Evolutionary conservation across 2,113 vertebrate genomes (phyloP), one percentile per base, ranked within the genome.

Genomic region (Channa maculata): DNA sequence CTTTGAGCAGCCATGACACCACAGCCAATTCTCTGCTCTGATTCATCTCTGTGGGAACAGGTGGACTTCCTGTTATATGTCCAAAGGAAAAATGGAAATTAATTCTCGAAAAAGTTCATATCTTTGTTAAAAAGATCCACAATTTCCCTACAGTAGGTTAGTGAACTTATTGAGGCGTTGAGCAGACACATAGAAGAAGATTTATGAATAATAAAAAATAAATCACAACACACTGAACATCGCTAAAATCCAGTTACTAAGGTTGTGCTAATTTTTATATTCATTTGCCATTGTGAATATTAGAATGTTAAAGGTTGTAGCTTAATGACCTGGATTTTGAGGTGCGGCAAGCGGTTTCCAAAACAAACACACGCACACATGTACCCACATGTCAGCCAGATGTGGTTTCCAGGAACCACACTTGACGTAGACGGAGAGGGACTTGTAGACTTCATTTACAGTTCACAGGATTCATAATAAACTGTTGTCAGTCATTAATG

Each of bases 41-140:
- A 88, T 88, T 90, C 80, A 58, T 83, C 72, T 83, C 84, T 61
- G 64, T 66, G 76, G 65, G 77, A 88, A 85, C 90, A 91, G 91
- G 90, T 90, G 85, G 82, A 83, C 77, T 81, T 86, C 75, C 69
- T 75, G 53, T 60, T 79, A 68, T 43, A 10, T 54, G 44, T 77
- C 41, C 53, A 24, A 8, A 34, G 51, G n/a, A 76, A 70, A 38
- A 65, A 74, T 54, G 50, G 49, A 0, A 55, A 24, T 24, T 33
- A 15, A 73, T 49, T 44, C 49, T 3, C 65, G 24, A 24, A 60
- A 75, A 52, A 68, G 51, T 71, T 55, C 12, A 24, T 24, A 24
- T 24, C 24, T 24, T 1, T 24, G 1, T 24, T 24, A 24, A 24
- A 24, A 24, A 24, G 24, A 41, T 4, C 39, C 39, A 41, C 39